A percentile compares a stretch with the other conserved stretches of the same genome.
phyloP scores from a whole-genome alignment of 2,888 invertebrate species.

The Patella ulyssiponensis region DNA sequence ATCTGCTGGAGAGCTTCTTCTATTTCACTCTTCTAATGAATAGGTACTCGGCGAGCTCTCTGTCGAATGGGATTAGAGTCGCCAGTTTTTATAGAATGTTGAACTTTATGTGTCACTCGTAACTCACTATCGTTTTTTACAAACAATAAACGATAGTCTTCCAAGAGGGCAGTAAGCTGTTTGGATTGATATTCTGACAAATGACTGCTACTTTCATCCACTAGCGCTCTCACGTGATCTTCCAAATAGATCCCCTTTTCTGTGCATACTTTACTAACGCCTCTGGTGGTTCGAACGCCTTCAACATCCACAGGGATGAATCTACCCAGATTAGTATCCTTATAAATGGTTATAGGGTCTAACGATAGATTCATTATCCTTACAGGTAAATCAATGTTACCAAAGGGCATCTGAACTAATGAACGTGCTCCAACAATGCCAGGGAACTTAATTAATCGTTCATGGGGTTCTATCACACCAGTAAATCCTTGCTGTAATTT shows the following conservation, averaged over 20 bases:
- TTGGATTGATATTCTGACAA: constrained; percentile 11
- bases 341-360: constrained; percentile 13
- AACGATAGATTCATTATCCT: constrained; percentile 16
- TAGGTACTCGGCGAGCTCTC: constrained; percentile 20
- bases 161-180: constrained; percentile 15
- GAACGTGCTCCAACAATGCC: constrained; percentile 23
- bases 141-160: constrained; percentile 21
- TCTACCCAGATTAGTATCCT: constrained; percentile 14
- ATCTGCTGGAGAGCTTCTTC: constrained; percentile 25
- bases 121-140: constrained; percentile 18
- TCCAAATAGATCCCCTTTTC: too few species aligned
- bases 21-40: constrained; percentile 19
- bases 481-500: constrained; percentile 16
- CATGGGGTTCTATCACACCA: constrained; percentile 15
- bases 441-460: constrained; percentile 11
- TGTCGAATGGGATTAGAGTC: constrained; percentile 25
- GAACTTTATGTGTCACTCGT: constrained; percentile 17
- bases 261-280: too few species aligned
- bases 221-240: background rate
- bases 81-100: constrained; percentile 23
- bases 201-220: constrained; percentile 8
- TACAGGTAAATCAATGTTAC: constrained; percentile 10
- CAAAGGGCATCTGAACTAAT: constrained; percentile 8
- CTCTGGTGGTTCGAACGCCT: too few species aligned
- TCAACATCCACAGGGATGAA: background rate